Conservation (phyloP, 2,113 vertebrate species). For the Ahaetulla prasina region DNA sequence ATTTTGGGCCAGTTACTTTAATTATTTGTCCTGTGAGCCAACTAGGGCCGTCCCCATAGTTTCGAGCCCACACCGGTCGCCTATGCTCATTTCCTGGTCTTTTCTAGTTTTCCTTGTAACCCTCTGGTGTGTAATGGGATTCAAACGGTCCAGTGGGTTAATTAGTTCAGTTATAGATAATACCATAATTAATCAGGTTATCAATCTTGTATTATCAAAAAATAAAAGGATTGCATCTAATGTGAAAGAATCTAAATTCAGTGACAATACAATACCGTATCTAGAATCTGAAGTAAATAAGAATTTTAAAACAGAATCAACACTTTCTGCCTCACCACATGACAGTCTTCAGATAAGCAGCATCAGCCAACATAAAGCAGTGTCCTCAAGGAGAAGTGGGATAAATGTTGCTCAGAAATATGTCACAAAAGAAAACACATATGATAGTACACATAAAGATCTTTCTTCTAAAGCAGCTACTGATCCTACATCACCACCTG, state of each 20-base stretch:
- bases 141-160: too few species aligned
- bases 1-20: too few species aligned
- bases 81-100: too few species aligned
- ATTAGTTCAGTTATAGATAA: slow-evolving; percentile 48
- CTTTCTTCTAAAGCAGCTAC: slow-evolving; percentile 50
- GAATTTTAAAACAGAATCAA: slow-evolving; percentile 45
- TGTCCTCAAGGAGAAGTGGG: slow-evolving; percentile 39
- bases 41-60: too few species aligned
- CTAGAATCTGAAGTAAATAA: slow-evolving; percentile 38
- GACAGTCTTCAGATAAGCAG: slow-evolving; percentile 32
- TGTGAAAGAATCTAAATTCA: slow-evolving; percentile 39
- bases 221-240: slow-evolving; percentile 49
- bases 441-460: slow-evolving; percentile 43
- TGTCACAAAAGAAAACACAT: slow-evolving; percentile 39
- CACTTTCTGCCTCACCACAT: slow-evolving; percentile 27
- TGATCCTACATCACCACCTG: slow-evolving; percentile 43
- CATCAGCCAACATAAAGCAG: slow-evolving; percentile 46
- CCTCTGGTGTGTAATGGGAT: too few species aligned
- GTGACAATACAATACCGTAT: slow-evolving; percentile 26
- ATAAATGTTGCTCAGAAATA: slow-evolving; percentile 38
- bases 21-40: too few species aligned
- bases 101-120: too few species aligned
- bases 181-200: slow-evolving; percentile 64
- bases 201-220: slow-evolving; percentile 70
- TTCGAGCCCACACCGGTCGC: too few species aligned